These are phyloP conservation scores for Urophycis tenuis DNA, from an alignment of 2,797 vertebrate species.

Conservation along the genomic window DNA sequence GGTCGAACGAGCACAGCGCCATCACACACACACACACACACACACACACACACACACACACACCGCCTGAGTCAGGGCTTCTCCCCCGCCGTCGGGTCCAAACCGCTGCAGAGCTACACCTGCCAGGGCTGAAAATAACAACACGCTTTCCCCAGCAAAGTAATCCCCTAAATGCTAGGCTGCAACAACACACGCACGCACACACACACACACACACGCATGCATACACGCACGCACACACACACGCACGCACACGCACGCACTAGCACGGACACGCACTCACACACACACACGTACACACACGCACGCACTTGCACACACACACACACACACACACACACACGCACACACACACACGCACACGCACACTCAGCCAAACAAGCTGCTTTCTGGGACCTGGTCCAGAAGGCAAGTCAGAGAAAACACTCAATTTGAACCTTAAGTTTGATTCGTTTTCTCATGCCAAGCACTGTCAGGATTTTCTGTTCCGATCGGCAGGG, in stretches of 20 bases:
- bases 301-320: neutral
- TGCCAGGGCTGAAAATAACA: neutral
- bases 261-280: neutral
- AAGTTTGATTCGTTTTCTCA: neutral
- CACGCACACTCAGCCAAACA: neutral
- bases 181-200: neutral
- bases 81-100: neutral
- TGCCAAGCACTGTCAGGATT: neutral
- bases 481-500: neutral
- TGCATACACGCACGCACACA: neutral
- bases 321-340: neutral
- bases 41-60: no score
- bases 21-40: no score
- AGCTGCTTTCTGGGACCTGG: neutral
- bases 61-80: neutral
- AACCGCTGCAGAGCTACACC: neutral
- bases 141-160: neutral
- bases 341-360: neutral
- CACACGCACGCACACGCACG: neutral
- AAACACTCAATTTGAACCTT: neutral
- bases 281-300: neutral
- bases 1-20: neutral
- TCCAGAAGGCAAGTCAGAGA: conserved; percentile 1
- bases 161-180: neutral
- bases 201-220: neutral